Base-by-base conservation (phyloP, 2,888 invertebrate genomes). In the Baronia brevicornis region DNA sequence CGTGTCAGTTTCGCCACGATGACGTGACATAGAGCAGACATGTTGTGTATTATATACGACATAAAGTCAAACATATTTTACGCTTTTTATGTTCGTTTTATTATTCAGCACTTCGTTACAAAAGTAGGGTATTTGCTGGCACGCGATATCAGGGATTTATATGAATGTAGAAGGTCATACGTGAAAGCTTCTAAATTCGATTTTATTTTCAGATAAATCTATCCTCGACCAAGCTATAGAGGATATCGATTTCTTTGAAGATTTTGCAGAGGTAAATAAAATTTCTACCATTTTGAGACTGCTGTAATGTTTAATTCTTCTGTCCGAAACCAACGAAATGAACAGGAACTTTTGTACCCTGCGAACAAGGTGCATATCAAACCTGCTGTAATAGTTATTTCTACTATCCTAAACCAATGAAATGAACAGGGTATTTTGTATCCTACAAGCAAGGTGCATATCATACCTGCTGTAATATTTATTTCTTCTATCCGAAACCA, bases 161-260 rank as follows among this genome's bases (percentile, higher is more conserved):
- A 33, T 30, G 19, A 8, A 27, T 21, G 19, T 23, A 29, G 27
- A 26, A 33, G 33, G 33, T 26, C 13, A 32, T 24, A 50, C 48
- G 51, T 49, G n/a, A n/a, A n/a, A n/a, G n/a, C n/a, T n/a, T n/a
- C n/a, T 18, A n/a, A 20, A 11, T 10, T 5, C 5, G 10, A 4
- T 32, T 30, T 30, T 15, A 24, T 44, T 87, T 86, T 24, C 82
- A 92, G 91, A 90, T 77, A 91, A 90, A 68, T 80, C 86, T 10
- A 86, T 91, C 43, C 68, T 92, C 44, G 86, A 86, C 36, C 88
- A 89, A 62, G 88, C 90, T 0, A 73, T 91, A 35, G 85, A 86
- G 14, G 89, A 90, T 45, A 75, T 87, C 5, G 70, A 77, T 21
- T 91, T 91, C 56, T 89, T 90, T 65, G 59, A 62, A 3, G 60